Percentiles rank a stretch among this genome's conserved stretches.
phyloP scores from a whole-genome alignment of 2,888 invertebrate genomes.

The Leucania comma region DNA sequence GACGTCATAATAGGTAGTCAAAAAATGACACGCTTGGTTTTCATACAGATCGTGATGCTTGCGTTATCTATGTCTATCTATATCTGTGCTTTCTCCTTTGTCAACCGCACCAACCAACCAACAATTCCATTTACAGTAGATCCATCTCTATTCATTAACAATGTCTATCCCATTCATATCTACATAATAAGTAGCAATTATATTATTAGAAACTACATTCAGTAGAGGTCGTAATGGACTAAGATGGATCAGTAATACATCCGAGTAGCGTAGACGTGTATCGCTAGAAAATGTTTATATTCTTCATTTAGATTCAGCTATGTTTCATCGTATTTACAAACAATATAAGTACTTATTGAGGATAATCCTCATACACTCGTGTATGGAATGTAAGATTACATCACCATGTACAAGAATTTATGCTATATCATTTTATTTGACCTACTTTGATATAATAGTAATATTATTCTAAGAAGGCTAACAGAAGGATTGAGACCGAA shows the following conservation, averaged over 20 bases:
- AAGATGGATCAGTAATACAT: constrained; percentile 2
- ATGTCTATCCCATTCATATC: neutral
- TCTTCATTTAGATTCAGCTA: constrained; percentile 20
- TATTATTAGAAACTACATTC: neutral
- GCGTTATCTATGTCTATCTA: too few species aligned
- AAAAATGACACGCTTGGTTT: too few species aligned
- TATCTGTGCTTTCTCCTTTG: too few species aligned
- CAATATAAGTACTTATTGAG: neutral
- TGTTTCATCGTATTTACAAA: constrained; percentile 29
- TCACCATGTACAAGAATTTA: constrained; percentile 2
- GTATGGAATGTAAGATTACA: constrained; percentile 24
- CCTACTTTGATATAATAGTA: neutral
- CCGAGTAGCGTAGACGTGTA: neutral
- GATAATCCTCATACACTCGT: constrained; percentile 9
- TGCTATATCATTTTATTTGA: constrained; percentile 4
- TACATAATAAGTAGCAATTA: neutral
- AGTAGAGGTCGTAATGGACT: neutral
- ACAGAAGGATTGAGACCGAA: neutral
- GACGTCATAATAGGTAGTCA: too few species aligned
- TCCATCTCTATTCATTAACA: neutral
- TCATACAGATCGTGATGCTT: too few species aligned
- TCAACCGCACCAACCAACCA: neutral
- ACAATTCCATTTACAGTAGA: neutral
- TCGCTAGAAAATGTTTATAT: constrained; percentile 11
- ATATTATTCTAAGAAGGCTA: neutral